Base-by-base conservation (phyloP, 2,797 vertebrate species). In the Oophaga sylvatica region DNA sequence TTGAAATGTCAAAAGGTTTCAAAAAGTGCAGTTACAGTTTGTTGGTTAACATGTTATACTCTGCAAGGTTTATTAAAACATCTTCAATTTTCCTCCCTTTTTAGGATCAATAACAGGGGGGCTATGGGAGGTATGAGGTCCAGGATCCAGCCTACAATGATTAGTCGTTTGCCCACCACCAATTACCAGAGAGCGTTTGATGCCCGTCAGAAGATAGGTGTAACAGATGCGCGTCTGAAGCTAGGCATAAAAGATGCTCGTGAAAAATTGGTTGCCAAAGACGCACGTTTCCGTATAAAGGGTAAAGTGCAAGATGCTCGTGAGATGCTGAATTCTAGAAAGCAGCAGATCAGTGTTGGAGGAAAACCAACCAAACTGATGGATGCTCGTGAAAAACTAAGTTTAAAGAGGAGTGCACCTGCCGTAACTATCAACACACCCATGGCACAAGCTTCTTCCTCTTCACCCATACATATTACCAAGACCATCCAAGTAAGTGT, bases 401-500 rank as follows among this genome's bases (percentile, higher is more conserved):
- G 35, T 41, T 93, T 99, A 70, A 99, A 97, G 92, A 96, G 97
- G 90, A 96, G 94, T 62, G 84, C 96, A 22, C 96, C 97, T 13
- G 90, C 91, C 8, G 91, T 95, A 31, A 87, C 89, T 65, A 22
- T 93, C 78, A 92, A 93, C 81, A 93, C 93, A 3, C 89, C 93
- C 41, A 89, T 95, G 78, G 91, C 93, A 20, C 93, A 92, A 1
- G 92, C 93, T 78, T 93, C 93, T 22, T 94, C 95, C 5, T 94
- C 96, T 41, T 2, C 2, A 41, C 35, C 35, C 2, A 26, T 99
- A 87, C 99, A 99, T 92, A 97, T 99, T 93, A 99, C 97, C 87
- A 99, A 99, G 95, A 99, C 98, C 82, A 98, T 99, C 90, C 98
- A 99, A 96, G 98, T 97, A 91, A 92, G 93, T 92, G 45, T 10